These are phyloP conservation scores for Zaprionus davidi DNA, from an alignment of 1,140 invertebrate species.

Conservation along the genomic window DNA sequence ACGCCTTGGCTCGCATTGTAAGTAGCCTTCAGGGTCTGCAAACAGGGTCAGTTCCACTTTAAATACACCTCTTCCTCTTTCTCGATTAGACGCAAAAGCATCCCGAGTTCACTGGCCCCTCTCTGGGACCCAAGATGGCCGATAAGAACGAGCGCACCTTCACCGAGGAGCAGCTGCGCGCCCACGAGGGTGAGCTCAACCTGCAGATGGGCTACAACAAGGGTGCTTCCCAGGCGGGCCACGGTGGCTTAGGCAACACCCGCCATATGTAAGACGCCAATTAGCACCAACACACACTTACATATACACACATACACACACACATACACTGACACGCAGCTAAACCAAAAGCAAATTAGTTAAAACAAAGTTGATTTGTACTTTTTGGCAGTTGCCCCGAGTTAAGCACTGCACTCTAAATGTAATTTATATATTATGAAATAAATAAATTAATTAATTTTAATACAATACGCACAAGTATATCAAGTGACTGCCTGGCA, in stretches of 20 bases:
- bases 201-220: constrained; percentile 99
- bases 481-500: constrained; percentile 52
- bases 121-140: constrained; percentile 96
- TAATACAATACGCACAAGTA: constrained; percentile 60
- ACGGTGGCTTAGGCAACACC: constrained; percentile 97
- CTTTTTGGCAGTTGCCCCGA: constrained; percentile 46
- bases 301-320: constrained; percentile 8
- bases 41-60: neutral
- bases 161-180: constrained; percentile 96
- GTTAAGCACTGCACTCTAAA: constrained; percentile 61
- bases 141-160: constrained; percentile 97
- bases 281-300: constrained; percentile 9
- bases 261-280: constrained; percentile 91
- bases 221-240: constrained; percentile 93
- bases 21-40: constrained; percentile 84
- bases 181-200: constrained; percentile 94
- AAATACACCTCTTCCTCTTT: neutral
- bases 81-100: constrained; percentile 93
- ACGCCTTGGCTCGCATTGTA: constrained; percentile 94
- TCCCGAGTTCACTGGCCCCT: constrained; percentile 95
- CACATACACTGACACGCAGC: constrained; percentile 14
- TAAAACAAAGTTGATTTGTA: constrained; percentile 67
- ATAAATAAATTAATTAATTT: constrained; percentile 82
- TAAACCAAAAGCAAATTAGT: constrained; percentile 70
- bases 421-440: constrained; percentile 83